These are phyloP conservation scores for Procambarus virginalis DNA, from an alignment of 1,140 invertebrate genomes.

Conservation along the genomic window DNA sequence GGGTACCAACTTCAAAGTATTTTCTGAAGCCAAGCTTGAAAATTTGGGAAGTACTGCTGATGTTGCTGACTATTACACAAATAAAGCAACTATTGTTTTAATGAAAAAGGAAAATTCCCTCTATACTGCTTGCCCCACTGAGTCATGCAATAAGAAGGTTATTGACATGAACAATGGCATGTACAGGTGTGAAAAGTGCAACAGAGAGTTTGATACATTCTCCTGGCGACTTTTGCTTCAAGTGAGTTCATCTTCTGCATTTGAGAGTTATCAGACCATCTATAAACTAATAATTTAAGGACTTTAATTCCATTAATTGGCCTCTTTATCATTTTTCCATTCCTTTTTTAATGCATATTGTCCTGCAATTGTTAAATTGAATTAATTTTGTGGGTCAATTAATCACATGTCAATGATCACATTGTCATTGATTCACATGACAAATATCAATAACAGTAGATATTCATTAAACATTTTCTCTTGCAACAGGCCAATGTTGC, in stretches of 20 bases:
- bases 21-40: conserved; percentile 82
- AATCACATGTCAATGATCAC: background rate
- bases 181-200: conserved; percentile 96
- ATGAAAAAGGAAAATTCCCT: conserved; percentile 86
- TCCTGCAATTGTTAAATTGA: background rate
- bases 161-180: conserved; percentile 90
- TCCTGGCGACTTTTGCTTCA: conserved; percentile 88
- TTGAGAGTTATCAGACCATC: no score
- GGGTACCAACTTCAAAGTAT: conserved; percentile 77
- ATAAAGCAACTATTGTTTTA: conserved; percentile 82
- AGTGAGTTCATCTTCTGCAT: conserved; percentile 77
- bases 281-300: no score
- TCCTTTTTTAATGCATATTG: background rate
- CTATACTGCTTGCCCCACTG: conserved; percentile 91
- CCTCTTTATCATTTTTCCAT: background rate
- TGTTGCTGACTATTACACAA: conserved; percentile 86
- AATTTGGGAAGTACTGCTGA: conserved; percentile 80
- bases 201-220: conserved; percentile 86
- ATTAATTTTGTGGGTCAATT: background rate
- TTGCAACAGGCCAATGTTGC: conserved; percentile 76
- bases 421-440: background rate
- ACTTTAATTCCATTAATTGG: no score
- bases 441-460: background rate
- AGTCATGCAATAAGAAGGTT: conserved; percentile 94
- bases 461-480: background rate